Percentiles rank a stretch among this genome's conserved stretches.
Conservation (phyloP, 92 coral and sea anemone species). For the Epizoanthus rinbou region DNA sequence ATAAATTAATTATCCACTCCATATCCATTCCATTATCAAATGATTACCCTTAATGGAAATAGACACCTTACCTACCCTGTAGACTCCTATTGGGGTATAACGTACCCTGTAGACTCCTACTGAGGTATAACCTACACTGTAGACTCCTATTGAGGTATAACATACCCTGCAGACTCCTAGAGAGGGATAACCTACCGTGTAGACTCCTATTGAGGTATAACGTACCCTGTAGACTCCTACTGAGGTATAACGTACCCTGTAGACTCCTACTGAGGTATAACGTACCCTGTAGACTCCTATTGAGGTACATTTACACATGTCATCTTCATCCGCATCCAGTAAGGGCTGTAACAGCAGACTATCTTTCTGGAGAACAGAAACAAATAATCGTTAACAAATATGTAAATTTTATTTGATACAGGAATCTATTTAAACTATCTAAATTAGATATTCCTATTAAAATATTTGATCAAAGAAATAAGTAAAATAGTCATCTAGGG, state of each 20-base stretch:
- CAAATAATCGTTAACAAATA: too few relatives aligned
- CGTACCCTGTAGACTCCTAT: constrained; percentile 81
- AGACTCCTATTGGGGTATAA: constrained; percentile 67
- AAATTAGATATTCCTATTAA: too few relatives aligned
- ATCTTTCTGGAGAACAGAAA: constrained; percentile 38
- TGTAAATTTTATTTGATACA: too few relatives aligned
- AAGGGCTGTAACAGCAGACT: constrained; percentile 17
- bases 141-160: constrained; percentile 9
- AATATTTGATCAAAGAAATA: too few relatives aligned
- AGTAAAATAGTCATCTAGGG: too few relatives aligned
- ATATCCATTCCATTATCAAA: too few relatives aligned
- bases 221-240: constrained; percentile 76
- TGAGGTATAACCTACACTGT: constrained; percentile 54
- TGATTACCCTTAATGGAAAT: not conserved
- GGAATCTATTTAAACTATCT: too few relatives aligned
- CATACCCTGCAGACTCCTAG: constrained; percentile 71
- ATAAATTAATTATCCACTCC: not conserved
- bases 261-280: not conserved
- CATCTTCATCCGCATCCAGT: constrained; percentile 41
- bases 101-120: constrained; percentile 77
- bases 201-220: constrained; percentile 68
- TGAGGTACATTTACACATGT: constrained; percentile 58
- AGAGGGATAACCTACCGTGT: constrained; percentile 60
- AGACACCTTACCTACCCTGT: constrained; percentile 83
- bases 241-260: constrained; percentile 55